Base-by-base conservation (phyloP, 2,888 invertebrate genomes). In the Stenichneumon culpator region DNA sequence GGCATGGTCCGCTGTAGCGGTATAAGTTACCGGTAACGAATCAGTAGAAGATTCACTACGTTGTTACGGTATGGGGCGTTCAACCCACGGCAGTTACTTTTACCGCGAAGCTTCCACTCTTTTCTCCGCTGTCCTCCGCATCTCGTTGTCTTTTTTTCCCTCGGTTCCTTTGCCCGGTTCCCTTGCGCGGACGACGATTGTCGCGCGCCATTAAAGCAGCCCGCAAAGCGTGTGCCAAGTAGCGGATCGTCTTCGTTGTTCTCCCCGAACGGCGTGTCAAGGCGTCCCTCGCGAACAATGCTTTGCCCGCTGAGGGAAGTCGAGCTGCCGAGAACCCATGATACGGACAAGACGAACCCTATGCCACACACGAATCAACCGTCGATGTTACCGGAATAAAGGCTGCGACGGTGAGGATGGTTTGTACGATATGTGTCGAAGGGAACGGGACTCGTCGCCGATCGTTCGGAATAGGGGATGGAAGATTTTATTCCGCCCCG, bases 401-500 rank as follows among this genome's bases (percentile, higher is more conserved):
- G 50, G 3, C 47, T 32, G 65, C 63, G 63, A 74, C 47, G 75
- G 65, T 19, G 39, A 52, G 54, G 65, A 80, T 52, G 19, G 69
- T 74, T 74, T 67, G 78, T 69, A 60, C 60, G 60, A 52, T 77
- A 68, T 50, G 77, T 60, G 28, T 54, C 25, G 74, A 7, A 39
- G 80, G 19, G 70, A 65, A 57, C 44, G 81, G 32, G 69, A 52
- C 78, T 36, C 70, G 75, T 70, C 25, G 52, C 74, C 63, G 69
- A 77, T 77, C 57, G 70, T 63, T 65, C 50, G 63, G 81, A 73
- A 70, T 50, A 22, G 77, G 47, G 11, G 72, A 54, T 78, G 52
- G 77, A 75, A 89, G 90, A 92, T 92, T 93, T 93, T 93, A 93
- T 93, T 93, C 90, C 88, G 90, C 89, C 92, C 90, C 89, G 89